phyloP scores from a whole-genome alignment of 2,113 vertebrate species.

The Neomonachus schauinslandi region DNA sequence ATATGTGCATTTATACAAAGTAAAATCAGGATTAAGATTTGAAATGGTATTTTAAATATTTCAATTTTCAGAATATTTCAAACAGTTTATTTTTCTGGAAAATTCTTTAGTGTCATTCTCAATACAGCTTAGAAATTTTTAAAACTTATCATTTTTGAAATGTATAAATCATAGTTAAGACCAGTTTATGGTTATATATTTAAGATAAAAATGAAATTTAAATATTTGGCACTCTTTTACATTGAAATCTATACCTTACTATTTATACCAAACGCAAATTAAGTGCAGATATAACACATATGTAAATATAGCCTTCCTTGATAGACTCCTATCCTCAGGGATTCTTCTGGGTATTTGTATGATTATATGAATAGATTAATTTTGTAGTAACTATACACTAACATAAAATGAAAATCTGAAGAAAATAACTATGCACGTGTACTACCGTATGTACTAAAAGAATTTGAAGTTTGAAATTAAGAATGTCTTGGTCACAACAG shows the following conservation, averaged over 20 bases:
- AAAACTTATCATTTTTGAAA: not conserved
- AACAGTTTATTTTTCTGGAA: not conserved
- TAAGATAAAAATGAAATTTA: not conserved
- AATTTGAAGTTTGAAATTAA: not conserved
- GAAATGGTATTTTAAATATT: not conserved
- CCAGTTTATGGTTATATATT: not conserved
- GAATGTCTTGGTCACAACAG: not conserved
- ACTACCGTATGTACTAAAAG: not conserved
- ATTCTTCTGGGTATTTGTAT: not conserved
- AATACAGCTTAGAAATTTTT: not conserved
- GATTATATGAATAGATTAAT: not conserved
- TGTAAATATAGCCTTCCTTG: not conserved
- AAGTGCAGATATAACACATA: not conserved
- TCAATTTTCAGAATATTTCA: not conserved
- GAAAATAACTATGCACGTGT: not conserved
- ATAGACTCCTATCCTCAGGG: not conserved
- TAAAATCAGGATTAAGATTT: not conserved
- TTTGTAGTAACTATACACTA: not conserved
- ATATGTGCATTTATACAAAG: not conserved
- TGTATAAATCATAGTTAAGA: not conserved
- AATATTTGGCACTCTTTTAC: not conserved
- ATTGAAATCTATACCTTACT: not conserved
- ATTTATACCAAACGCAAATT: not conserved
- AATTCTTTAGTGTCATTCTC: constrained; percentile 17
- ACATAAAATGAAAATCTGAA: not conserved